Conservation (phyloP, 1,140 invertebrate species). For the Danaus plexippus region DNA sequence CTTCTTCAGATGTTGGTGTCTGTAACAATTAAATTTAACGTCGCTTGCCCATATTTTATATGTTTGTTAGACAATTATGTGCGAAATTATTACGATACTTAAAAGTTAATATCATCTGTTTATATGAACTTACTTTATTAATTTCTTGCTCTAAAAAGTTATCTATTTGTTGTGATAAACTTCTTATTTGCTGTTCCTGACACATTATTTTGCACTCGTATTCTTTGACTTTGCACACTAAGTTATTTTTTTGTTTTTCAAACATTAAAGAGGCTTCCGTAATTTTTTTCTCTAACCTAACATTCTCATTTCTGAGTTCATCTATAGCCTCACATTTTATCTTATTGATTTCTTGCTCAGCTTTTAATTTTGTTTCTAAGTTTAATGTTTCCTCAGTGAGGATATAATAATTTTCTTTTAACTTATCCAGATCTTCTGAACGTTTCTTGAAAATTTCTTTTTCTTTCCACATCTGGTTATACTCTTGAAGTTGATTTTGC, state of each 20-base stretch:
- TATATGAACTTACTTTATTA: conserved; percentile 29
- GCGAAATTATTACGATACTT: no score
- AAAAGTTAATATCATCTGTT: conserved; percentile 11
- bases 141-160: conserved; percentile 41
- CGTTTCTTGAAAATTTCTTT: conserved; percentile 55
- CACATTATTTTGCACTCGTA: conserved; percentile 58
- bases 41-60: no score
- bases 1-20: conserved; percentile 23
- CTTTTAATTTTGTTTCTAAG: conserved; percentile 52
- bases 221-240: conserved; percentile 58
- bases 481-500: conserved; percentile 44
- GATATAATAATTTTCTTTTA: conserved; percentile 55
- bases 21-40: background rate
- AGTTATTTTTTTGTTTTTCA: conserved; percentile 54
- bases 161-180: conserved; percentile 48
- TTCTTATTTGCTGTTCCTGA: conserved; percentile 61
- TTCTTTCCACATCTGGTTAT: conserved; percentile 53
- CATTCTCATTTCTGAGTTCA: conserved; percentile 48
- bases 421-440: conserved; percentile 46
- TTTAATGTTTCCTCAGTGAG: conserved; percentile 51
- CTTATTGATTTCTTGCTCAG: conserved; percentile 53
- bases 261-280: conserved; percentile 40
- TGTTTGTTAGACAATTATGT: no score
- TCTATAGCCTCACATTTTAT: conserved; percentile 44
- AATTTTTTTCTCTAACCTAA: conserved; percentile 46